Conservation (phyloP, 2,888 invertebrate genomes). For the Euphydryas editha region DNA sequence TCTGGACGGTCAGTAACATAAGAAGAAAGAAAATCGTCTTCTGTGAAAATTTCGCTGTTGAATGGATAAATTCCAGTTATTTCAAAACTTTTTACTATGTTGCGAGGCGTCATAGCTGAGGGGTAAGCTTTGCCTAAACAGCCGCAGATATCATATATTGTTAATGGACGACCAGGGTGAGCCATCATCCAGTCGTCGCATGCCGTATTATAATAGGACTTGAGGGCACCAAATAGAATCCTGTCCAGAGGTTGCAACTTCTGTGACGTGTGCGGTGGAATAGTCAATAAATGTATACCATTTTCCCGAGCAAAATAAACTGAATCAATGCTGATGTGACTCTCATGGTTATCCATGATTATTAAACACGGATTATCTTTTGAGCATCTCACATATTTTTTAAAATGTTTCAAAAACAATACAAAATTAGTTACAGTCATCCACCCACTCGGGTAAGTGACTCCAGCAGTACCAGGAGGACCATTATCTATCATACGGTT, state of each 20-base stretch:
- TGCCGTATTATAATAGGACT: constrained; percentile 46
- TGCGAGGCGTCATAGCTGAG: constrained; percentile 41
- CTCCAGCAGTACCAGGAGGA: constrained; percentile 43
- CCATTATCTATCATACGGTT: constrained; percentile 53
- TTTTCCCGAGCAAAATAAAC: constrained; percentile 54
- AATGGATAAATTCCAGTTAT: constrained; percentile 53
- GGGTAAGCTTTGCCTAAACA: constrained; percentile 46
- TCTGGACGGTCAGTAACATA: constrained; percentile 45
- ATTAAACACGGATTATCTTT: constrained; percentile 26
- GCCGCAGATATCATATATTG: constrained; percentile 54
- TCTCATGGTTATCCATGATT: constrained; percentile 52
- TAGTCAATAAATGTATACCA: constrained; percentile 56
- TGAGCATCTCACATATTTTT: constrained; percentile 47
- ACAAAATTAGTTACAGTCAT: constrained; percentile 50
- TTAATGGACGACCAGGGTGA: constrained; percentile 53
- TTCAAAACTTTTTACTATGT: constrained; percentile 50
- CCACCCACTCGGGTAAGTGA: constrained; percentile 53
- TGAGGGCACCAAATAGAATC: constrained; percentile 49
- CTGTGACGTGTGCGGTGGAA: too few relatives aligned
- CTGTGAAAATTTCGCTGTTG: constrained; percentile 49
- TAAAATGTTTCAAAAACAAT: constrained; percentile 50
- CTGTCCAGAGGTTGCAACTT: not conserved
- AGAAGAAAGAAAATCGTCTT: constrained; percentile 36
- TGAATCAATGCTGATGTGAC: constrained; percentile 46
- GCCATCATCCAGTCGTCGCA: constrained; percentile 49